Conservation (phyloP, 2,113 vertebrate species). For the Suncus etruscus region DNA sequence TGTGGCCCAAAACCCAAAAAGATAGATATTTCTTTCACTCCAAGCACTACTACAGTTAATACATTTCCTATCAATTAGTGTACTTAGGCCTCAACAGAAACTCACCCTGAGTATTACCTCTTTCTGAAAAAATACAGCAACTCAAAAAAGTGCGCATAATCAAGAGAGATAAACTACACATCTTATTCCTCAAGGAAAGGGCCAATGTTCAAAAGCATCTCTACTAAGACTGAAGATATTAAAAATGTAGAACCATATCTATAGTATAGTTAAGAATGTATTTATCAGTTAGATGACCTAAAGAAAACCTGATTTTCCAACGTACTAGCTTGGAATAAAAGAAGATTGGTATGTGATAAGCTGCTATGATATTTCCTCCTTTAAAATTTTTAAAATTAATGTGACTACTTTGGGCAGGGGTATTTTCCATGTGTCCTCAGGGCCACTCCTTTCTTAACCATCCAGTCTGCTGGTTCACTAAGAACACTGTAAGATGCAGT, state of each 20-base stretch:
- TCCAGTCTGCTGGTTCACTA: not conserved
- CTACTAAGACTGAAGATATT: not conserved
- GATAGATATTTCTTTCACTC: not conserved
- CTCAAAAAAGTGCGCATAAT: not conserved
- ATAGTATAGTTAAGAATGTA: not conserved
- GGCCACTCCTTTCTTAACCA: not conserved
- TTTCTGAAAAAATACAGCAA: constrained; percentile 56
- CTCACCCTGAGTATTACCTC: not conserved
- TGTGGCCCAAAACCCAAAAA: not conserved
- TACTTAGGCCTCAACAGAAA: not conserved
- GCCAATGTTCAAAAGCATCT: not conserved
- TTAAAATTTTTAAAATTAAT: not conserved
- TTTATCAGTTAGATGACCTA: not conserved
- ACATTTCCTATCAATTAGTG: not conserved
- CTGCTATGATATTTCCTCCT: not conserved
- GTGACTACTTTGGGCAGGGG: too few relatives aligned
- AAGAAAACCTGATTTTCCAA: not conserved
- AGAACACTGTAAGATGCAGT: too few relatives aligned
- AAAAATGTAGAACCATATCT: not conserved
- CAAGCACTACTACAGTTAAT: not conserved
- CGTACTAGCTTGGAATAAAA: not conserved
- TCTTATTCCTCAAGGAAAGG: not conserved
- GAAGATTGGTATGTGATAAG: not conserved
- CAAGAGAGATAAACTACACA: not conserved
- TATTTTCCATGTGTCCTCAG: too few relatives aligned